Base-by-base conservation (phyloP, 2,888 invertebrate genomes). In the Salticus scenicus region DNA sequence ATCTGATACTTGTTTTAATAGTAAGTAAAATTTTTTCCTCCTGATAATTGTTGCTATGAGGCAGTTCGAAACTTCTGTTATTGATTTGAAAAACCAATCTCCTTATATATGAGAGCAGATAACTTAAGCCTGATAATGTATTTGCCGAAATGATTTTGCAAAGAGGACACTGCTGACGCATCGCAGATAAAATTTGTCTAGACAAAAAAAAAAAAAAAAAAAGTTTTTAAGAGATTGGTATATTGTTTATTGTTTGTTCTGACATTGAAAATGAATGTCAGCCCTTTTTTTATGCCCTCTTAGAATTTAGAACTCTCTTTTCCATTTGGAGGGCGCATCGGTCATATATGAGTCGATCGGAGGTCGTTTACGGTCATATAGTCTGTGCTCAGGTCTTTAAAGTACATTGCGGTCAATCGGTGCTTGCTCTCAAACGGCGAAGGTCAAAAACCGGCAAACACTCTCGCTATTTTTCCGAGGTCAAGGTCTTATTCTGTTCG, bases 401-500 rank as follows among this genome's bases (percentile, higher is more conserved):
- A 57, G 57, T 24, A 24, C 57, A 24, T 17, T 20, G 24, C 57
- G 57, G 57, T 57, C 57, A 57, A 57, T 57, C 57, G 57, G 57
- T 57, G 20, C 12, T 57, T 57, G 57, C 4, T 24, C 57, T 5
- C 12, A 10, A 10, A 4, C 10, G 37, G 24, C 1, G 24, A 24
- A 57, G 24, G 57, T 57, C 57, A 57, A 57, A 57, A 57, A 57
- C 57, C 57, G 4, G 57, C 24, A 57, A 57, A 57, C 57, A 57
- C 57, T 57, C 57, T 57, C 57, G 1, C 57, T 12, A 4, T 4
- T 20, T 1, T 24, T 8, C 24, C 24, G 57, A 24, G 24, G 57
- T 57, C 57, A 57, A 57, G 57, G 57, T 57, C 57, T 57, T 24
- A 5, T 57, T 57, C 20, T 24, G 20, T 17, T 5, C 24, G 57